Evolutionary conservation across 2,888 invertebrate genomes (phyloP).

Genomic region (Enchytraeus crypticus): DNA sequence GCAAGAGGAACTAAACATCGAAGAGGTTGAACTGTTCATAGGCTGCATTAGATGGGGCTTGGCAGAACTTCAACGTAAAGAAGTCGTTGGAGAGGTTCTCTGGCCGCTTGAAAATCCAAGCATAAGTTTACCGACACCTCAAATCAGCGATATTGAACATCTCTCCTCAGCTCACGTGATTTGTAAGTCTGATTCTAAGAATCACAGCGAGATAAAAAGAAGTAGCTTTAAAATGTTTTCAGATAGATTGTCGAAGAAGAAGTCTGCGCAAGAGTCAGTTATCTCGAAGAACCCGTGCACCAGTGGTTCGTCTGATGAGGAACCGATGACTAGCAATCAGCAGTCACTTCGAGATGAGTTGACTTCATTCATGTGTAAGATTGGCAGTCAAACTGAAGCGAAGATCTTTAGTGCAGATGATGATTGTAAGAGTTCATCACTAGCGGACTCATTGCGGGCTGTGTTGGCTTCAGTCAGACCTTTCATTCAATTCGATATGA

Average conservation of each 20-base stretch:
- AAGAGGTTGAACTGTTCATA: neutral
- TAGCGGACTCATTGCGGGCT: no score
- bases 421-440: no score
- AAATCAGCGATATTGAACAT: no score
- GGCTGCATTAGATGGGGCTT: neutral
- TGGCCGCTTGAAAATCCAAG: neutral
- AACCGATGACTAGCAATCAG: no score
- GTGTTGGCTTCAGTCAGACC: neutral
- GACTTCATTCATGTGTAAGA: no score
- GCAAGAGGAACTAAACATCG: neutral
- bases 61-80: neutral
- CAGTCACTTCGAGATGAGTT: no score
- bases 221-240: neutral
- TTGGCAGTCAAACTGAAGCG: no score
- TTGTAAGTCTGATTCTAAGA: neutral
- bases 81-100: neutral
- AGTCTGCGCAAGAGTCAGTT: no score
- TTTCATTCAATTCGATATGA: neutral
- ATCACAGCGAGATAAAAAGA: neutral
- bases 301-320: no score
- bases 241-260: neutral
- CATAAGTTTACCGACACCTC: neutral
- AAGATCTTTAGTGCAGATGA: no score
- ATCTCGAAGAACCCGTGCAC: no score
- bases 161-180: no score